Conservation (phyloP, 1,140 invertebrate species). For the Hyles vespertilio region DNA sequence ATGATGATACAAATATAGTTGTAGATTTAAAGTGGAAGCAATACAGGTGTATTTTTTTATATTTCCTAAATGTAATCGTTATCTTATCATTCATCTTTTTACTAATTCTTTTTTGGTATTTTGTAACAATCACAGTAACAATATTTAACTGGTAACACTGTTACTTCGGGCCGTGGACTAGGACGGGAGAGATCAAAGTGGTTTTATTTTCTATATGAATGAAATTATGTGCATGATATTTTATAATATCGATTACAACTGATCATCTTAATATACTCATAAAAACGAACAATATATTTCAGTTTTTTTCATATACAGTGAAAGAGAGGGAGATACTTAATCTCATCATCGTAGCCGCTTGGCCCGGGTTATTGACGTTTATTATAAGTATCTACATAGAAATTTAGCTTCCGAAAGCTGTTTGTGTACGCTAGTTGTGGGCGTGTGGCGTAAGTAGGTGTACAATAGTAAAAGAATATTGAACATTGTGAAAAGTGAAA, state of each 20-base stretch:
- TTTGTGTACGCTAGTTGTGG: conserved; percentile 48
- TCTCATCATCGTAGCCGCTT: conserved; percentile 29
- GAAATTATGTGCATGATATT: conserved; percentile 20
- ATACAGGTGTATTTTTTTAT: too few relatives aligned
- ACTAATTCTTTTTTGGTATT: not conserved
- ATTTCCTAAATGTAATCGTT: too few relatives aligned
- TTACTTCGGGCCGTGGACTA: conserved; percentile 12
- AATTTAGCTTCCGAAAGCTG: conserved; percentile 51
- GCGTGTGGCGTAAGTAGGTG: conserved; percentile 38
- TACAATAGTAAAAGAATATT: conserved; percentile 28
- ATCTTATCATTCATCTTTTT: too few relatives aligned
- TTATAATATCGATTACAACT: conserved; percentile 6
- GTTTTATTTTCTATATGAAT: conserved; percentile 35
- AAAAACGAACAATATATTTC: not conserved
- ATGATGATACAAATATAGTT: too few relatives aligned
- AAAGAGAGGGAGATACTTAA: not conserved
- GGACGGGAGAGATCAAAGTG: conserved; percentile 16
- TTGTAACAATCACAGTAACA: too few relatives aligned
- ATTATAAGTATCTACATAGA: conserved; percentile 37
- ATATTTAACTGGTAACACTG: conserved; percentile 11
- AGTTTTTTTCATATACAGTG: not conserved
- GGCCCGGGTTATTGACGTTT: conserved; percentile 61
- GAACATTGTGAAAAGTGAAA: conserved; percentile 45
- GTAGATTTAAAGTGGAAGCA: too few relatives aligned
- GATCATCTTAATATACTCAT: too few relatives aligned